Percentiles rank a stretch among this genome's conserved stretches.
Conservation (phyloP, 35 echinoderm and acorn worm genomes). For the Ophioderma brevispina region DNA sequence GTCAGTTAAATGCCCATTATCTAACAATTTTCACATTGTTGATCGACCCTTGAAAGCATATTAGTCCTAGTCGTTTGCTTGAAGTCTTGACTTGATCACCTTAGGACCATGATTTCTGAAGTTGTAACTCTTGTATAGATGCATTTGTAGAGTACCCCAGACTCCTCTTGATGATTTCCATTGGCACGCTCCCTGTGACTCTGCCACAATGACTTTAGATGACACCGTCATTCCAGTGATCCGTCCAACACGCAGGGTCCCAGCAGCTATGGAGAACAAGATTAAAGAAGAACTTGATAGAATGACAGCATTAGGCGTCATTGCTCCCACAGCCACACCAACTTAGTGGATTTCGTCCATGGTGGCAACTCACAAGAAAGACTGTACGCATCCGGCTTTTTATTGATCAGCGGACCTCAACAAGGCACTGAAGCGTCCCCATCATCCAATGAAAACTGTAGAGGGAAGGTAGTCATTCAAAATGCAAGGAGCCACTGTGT, state of each 20-base stretch:
- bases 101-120: no score
- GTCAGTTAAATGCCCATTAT: no score
- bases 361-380: slow-evolving; percentile 41
- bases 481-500: slow-evolving; percentile 33
- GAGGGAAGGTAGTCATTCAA: slow-evolving; percentile 43
- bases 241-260: slow-evolving; percentile 35
- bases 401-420: slow-evolving; percentile 62
- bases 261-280: slow-evolving; percentile 52
- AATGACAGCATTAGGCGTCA: slow-evolving; percentile 9
- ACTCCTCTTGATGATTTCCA: neutral
- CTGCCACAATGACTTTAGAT: neutral
- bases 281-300: slow-evolving; percentile 30
- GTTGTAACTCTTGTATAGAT: no score
- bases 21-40: no score
- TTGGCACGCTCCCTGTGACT: neutral
- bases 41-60: no score
- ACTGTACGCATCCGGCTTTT: slow-evolving; percentile 40
- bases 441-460: slow-evolving; percentile 57
- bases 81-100: no score
- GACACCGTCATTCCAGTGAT: slow-evolving; percentile 18
- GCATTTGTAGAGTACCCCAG: neutral
- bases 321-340: slow-evolving; percentile 14
- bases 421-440: slow-evolving; percentile 45
- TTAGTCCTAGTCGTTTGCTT: no score
- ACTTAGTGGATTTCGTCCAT: slow-evolving; percentile 61